A percentile compares a stretch with the other conserved stretches of the same genome.
Conservation (phyloP, 2,888 invertebrate genomes). For the Archips xylosteana region DNA sequence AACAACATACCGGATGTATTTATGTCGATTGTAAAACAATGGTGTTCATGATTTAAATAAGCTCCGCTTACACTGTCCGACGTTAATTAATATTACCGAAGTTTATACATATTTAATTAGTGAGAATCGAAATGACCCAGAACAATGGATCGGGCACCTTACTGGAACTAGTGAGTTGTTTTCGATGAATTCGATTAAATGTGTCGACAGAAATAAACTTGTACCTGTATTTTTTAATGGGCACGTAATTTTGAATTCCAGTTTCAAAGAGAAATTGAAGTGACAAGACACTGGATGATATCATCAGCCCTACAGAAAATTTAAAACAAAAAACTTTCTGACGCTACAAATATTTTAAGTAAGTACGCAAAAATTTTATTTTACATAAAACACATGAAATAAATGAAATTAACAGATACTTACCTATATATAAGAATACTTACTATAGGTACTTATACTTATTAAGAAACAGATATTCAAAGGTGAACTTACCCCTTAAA, state of each 20-base stretch:
- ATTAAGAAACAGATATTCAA: too few species aligned
- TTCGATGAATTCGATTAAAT: constrained; percentile 3
- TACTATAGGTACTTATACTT: too few species aligned
- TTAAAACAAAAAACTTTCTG: too few species aligned
- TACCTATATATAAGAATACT: too few species aligned
- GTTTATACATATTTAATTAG: constrained; percentile 52
- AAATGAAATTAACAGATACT: too few species aligned
- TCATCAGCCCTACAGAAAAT: too few species aligned
- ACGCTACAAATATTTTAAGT: too few species aligned
- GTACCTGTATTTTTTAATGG: not conserved
- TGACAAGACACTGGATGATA: too few species aligned
- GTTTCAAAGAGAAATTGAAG: not conserved
- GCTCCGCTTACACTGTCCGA: constrained; percentile 49
- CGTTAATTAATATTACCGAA: constrained; percentile 52
- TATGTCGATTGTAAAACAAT: constrained; percentile 33
- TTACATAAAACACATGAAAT: too few species aligned
- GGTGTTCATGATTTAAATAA: constrained; percentile 52
- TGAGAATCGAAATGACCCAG: not conserved
- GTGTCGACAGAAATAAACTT: not conserved
- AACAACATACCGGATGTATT: constrained; percentile 9
- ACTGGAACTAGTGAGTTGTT: not conserved
- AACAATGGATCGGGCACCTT: not conserved
- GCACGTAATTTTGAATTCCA: not conserved
- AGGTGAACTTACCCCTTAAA: too few species aligned
- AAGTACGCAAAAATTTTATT: too few species aligned